Evolutionary conservation across 2,888 invertebrate species (phyloP), one percentile per base, ranked within the genome.

Genomic region (Iselma pallidipennis): DNA sequence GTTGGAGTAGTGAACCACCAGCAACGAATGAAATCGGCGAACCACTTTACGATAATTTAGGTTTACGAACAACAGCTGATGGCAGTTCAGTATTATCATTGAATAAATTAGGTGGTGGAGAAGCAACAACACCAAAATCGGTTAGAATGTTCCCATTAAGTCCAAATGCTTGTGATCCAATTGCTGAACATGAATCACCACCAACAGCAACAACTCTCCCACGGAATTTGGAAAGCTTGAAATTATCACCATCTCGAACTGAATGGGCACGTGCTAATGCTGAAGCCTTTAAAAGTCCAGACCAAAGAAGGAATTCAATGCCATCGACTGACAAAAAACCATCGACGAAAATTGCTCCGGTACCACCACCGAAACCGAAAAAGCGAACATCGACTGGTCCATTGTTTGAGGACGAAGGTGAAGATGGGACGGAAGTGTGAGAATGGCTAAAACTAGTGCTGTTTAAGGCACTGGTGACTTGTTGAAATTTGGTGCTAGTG

Each of bases 351-450:
- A 88, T 92, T 61, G 93, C 93, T 12, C 94, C 94, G 1, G 85
- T 91, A 74, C 92, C 92, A 50, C 93, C 93, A 10, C 92, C 92
- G 26, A 92, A 92, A 72, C 92, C 92, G 55, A 92, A 91, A 82
- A 92, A 92, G 85, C 88, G 90, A 71, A 85, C 87, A 14, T 85
- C 85, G 55, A 85, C 89, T 4, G 91, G 91, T 71, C 92, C 92
- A 63, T 82, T 93, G 66, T 93, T 92, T 76, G 93, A 94, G 78
- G 94, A 94, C 78, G 94, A 94, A 82, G 92, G 92, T 26, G 94
- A 94, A 78, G 93, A 94, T 72, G 94, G 94, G 69, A 94, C 94
- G 73, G 94, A 94, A 85, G 94, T 94, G 85, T 92, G 89, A 86
- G 83, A 82, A 72, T 80, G 78, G 79, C 80, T 81, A 69, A 75